Conservation (phyloP, 2,113 vertebrate genomes). For the Gallinago paraguaiae region DNA sequence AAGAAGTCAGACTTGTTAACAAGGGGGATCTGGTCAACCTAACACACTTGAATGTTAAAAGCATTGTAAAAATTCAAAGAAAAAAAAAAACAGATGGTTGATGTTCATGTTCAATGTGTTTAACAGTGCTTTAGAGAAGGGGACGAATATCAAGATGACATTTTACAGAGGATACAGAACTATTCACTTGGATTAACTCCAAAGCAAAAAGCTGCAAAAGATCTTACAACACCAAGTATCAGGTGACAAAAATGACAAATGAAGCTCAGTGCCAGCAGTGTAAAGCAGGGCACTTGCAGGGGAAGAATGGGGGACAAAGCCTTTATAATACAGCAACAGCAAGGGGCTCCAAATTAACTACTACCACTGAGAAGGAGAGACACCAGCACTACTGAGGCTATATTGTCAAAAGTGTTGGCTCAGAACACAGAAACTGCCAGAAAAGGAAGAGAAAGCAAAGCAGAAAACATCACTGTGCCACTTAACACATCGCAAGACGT, state of each 20-base stretch:
- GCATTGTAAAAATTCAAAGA: neutral
- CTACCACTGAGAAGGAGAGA: neutral
- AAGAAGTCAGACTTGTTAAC: neutral
- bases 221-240: neutral
- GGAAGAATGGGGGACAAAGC: neutral
- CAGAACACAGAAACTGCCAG: neutral
- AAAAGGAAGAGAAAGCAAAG: neutral
- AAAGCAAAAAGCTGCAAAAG: neutral
- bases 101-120: neutral
- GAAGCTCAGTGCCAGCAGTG: neutral
- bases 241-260: neutral
- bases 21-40: neutral
- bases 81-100: neutral
- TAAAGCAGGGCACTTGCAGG: neutral
- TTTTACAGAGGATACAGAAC: neutral
- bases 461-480: neutral
- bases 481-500: neutral
- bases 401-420: neutral
- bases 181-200: neutral
- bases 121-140: neutral
- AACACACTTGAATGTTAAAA: rapidly evolving
- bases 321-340: rapidly evolving
- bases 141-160: neutral
- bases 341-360: neutral
- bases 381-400: rapidly evolving